Percentiles rank a stretch among this genome's conserved stretches.
These are phyloP conservation scores for Hydropsyche tenuis DNA, from an alignment of 1,140 invertebrate species.

Conservation along the genomic window DNA sequence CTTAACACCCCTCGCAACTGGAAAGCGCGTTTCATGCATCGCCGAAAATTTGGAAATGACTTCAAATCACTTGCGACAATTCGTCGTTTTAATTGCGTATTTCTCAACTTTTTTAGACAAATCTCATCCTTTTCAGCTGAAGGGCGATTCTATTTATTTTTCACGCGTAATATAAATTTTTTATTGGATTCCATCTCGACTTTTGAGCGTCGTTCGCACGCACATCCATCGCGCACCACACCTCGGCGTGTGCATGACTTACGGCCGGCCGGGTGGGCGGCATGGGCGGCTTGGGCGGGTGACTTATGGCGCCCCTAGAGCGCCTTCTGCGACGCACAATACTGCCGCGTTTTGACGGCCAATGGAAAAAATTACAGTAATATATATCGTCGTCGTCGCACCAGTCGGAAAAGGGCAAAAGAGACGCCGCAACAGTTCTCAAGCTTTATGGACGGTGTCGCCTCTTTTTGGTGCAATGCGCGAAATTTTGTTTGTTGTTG, in stretches of 20 bases:
- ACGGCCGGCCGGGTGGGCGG: not conserved
- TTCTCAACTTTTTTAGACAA: too few relatives aligned
- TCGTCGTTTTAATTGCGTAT: too few relatives aligned
- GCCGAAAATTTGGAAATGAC: too few relatives aligned
- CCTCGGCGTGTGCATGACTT: not conserved
- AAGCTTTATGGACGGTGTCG: too few relatives aligned
- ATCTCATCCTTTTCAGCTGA: too few relatives aligned
- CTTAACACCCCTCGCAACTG: not conserved
- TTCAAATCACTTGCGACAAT: too few relatives aligned
- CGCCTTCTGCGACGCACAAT: conserved; percentile 46
- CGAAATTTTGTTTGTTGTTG: too few relatives aligned
- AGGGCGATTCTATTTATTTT: not conserved
- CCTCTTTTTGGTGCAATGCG: too few relatives aligned
- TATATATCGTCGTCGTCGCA: conserved; percentile 39
- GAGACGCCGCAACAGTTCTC: too few relatives aligned
- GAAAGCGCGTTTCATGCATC: too few relatives aligned
- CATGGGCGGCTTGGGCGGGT: conserved; percentile 12
- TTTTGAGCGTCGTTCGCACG: conserved; percentile 3
- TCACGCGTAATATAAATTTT: not conserved
- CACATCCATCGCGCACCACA: conserved; percentile 29
- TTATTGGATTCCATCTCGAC: not conserved
- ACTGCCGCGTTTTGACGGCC: conserved; percentile 44
- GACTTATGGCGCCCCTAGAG: conserved; percentile 40
- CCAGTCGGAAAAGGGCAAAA: not conserved
- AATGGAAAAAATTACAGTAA: conserved; percentile 49